These are phyloP conservation scores for Zygogramma bicolorata DNA, from an alignment of 2,888 invertebrate genomes.

Conservation along the genomic window DNA sequence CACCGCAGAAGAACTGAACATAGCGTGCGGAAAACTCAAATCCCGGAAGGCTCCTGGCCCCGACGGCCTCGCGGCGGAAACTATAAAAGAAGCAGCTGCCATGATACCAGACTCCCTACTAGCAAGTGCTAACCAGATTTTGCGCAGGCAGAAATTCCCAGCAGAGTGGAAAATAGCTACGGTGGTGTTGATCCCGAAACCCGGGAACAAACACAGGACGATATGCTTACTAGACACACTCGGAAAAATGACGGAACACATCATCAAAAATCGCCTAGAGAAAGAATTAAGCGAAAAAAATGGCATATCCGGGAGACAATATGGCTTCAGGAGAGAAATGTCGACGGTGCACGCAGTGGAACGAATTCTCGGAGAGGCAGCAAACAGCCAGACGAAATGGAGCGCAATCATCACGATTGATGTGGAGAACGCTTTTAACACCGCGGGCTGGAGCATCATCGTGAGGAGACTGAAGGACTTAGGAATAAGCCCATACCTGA, in stretches of 20 bases:
- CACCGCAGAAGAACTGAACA: background rate
- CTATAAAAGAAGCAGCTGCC: background rate
- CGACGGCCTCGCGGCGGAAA: background rate
- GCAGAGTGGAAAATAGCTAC: slow-evolving; percentile 9
- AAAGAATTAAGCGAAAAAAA: background rate
- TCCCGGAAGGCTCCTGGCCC: too few species aligned
- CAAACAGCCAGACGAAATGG: background rate
- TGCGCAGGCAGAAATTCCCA: background rate
- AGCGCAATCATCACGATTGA: background rate
- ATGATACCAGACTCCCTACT: background rate
- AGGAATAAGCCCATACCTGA: background rate
- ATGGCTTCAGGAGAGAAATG: background rate
- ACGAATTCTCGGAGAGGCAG: background rate
- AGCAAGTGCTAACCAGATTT: background rate
- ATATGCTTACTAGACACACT: background rate
- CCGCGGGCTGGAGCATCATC: background rate
- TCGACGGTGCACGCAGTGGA: background rate
- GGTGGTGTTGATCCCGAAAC: slow-evolving; percentile 13
- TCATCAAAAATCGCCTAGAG: background rate
- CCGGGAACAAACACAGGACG: background rate
- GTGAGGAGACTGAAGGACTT: background rate
- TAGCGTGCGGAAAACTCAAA: background rate
- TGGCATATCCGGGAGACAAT: background rate
- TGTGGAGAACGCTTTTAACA: background rate
- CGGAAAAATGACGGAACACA: background rate